Base-by-base conservation (phyloP, 2,797 vertebrate species). In the Siniperca scherzeri region DNA sequence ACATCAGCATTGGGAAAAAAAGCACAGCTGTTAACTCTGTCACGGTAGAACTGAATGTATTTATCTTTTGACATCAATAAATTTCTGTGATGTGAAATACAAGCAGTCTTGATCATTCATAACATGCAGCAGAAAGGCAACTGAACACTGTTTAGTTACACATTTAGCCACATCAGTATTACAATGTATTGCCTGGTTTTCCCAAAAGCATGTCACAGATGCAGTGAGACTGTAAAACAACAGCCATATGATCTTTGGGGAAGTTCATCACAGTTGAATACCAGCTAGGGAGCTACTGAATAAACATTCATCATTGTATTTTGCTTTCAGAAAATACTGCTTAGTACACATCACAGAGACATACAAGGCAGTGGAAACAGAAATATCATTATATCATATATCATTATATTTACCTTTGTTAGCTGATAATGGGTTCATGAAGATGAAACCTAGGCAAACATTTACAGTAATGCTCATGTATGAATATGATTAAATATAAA, bases 21-120 rank as follows among this genome's bases (percentile, higher is more conserved):
- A 89, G 30, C 30, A 30, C 30, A 95, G 82, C 93, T 96, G 95
- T 97, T 95, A 89, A 96, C 91, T 94, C 93, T 94, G 94, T 94
- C 93, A 96, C 89, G 92, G 94, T 97, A 96, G 92, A 96, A 96
- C 85, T 96, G 95, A 96, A 96, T 94, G 95, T 97, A 97, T 94
- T 95, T 93, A 93, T 93, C 94, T 95, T 96, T 95, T 95, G 95
- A 96, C 95, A 96, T 95, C 93, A 97, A 97, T 98, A 98, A 97
- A 98, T 94, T 94, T 94, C 88, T 94, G 96, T 97, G 74, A 90
- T 76, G 92, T 88, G 89, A 93, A 83, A 83, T 76, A 87, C 25
- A 50, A 78, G 55, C 59, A 38, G 36, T 33, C 67, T 71, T 64
- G 30, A 44, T 81, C 11, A 33, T 74, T 82, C 1, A 8, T 74